These are phyloP conservation scores for Pemphredon lugubris DNA, from an alignment of 2,888 invertebrate genomes.

Conservation along the genomic window DNA sequence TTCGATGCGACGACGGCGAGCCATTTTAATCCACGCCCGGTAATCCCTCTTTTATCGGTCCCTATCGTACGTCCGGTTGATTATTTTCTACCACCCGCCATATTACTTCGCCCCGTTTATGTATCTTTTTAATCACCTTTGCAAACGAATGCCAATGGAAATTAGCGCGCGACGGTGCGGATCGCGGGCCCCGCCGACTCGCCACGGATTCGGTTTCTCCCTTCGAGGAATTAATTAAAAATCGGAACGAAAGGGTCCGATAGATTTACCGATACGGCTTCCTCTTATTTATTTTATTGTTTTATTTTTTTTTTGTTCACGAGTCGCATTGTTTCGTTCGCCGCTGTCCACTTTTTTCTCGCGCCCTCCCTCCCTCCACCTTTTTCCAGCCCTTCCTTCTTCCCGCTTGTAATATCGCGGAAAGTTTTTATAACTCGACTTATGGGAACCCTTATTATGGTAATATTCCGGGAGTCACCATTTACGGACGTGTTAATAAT, in stretches of 20 bases:
- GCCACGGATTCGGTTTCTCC: constrained; percentile 17
- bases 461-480: constrained; percentile 16
- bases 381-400: not conserved
- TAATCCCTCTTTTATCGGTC: constrained; percentile 43
- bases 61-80: constrained; percentile 21
- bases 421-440: not conserved
- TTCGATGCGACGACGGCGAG: constrained; percentile 42
- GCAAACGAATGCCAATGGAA: constrained; percentile 45
- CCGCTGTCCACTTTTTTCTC: not conserved
- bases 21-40: constrained; percentile 51
- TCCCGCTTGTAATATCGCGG: not conserved
- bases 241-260: too few relatives aligned
- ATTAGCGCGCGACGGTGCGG: constrained; percentile 15
- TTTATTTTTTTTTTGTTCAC: too few relatives aligned
- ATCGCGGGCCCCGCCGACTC: not conserved
- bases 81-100: constrained; percentile 35
- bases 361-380: not conserved
- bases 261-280: too few relatives aligned
- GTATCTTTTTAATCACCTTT: constrained; percentile 57
- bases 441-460: not conserved
- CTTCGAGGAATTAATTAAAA: constrained; percentile 26
- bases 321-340: too few relatives aligned
- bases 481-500: constrained; percentile 32
- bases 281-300: too few relatives aligned
- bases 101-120: constrained; percentile 40